Base-by-base conservation (phyloP, 2,113 vertebrate species). In the Eretmochelys imbricata region DNA sequence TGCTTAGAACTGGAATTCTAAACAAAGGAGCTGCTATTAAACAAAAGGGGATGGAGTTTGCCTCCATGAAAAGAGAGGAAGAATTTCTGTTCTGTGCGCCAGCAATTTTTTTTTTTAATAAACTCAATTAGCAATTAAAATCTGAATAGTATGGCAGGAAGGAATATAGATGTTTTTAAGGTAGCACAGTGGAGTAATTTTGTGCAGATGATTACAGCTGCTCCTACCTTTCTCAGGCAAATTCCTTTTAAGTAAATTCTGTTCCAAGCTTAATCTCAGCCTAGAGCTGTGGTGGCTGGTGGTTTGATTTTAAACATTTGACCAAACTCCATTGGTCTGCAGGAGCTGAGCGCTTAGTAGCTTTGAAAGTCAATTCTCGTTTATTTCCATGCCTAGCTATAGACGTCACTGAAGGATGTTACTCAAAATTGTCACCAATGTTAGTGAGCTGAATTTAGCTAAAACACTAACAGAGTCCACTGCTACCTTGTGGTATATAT, bases 11-110 rank as follows among this genome's bases (percentile, higher is more conserved):
- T 69, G 85, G 91, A 96, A 93, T 89, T 86, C 62, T 27, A 79
- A 97, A 96, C 97, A 98, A 94, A 98, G 93, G 89, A 79, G 55
- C 88, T 89, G 92, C 96, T 97, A 31, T 97, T 93, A 96, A 94
- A 95, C 89, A 97, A 94, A 97, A 91, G 65, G 96, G 51, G 69
- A 95, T 90, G 86, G 94, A 94, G 57, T 22, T 38, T 96, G 76
- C 82, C 75, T 3, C 35, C 84, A 5, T 46, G 13, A 79, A 69
- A 92, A 94, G 59, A 76, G 85, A 90, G 82, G 88, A 87, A 87
- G 91, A 85, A 93, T 89, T 55, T 95, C 90, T 84, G 46, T 22
- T 92, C 91, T 82, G 31, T 81, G 85, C 62, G 12, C 89, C 89
- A 93, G 91, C 81, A 53, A 20, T 76, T 91, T 93, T 94, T 53